Percentiles rank a stretch among this genome's conserved stretches.
Conservation (phyloP, 37 sponge, comb jelly and placozoan species). For the Bolinopsis microptera region DNA sequence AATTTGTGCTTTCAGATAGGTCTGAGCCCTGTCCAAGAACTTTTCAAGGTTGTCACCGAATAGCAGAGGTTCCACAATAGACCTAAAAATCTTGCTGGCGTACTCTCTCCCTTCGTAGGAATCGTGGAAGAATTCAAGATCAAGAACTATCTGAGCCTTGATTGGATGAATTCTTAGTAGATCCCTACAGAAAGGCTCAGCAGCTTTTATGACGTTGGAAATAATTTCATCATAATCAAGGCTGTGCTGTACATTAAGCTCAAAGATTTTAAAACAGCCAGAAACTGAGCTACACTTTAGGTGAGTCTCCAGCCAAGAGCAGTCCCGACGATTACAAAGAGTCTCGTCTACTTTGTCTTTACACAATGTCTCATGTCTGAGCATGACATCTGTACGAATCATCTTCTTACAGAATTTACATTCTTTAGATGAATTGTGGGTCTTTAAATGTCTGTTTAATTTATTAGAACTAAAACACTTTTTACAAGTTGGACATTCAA, state of each 20-base stretch:
- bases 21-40: not conserved
- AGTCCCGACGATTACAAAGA: conserved; percentile 36
- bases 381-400: not conserved
- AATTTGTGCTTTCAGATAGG: not conserved
- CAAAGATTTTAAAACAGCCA: not conserved
- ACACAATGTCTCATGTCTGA: not conserved
- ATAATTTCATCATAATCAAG: conserved; percentile 28
- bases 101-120: not conserved
- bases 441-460: not conserved
- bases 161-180: not conserved
- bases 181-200: not conserved
- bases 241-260: not conserved
- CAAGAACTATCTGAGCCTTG: not conserved
- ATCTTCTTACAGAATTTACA: conserved; percentile 30
- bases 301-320: not conserved
- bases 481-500: conserved; percentile 7
- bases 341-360: conserved; percentile 12
- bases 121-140: conserved; percentile 1
- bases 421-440: not conserved
- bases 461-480: not conserved
- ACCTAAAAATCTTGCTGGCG: not conserved
- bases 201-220: not conserved
- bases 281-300: not conserved
- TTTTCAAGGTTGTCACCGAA: not conserved
- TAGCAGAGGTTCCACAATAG: not conserved